Conservation (phyloP, 2,888 invertebrate species). For the Graphium colonna region DNA sequence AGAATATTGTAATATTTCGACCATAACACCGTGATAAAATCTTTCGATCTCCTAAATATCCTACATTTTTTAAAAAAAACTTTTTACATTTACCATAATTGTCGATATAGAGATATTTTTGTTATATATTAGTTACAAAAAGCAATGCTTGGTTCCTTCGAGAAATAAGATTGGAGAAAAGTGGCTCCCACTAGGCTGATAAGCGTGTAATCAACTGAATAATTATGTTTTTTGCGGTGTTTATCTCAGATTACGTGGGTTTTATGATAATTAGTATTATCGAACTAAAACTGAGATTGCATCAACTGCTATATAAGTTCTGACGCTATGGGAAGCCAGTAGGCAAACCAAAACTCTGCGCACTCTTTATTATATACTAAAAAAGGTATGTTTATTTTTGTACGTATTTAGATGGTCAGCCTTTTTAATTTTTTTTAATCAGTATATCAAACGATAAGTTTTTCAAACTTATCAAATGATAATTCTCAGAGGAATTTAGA, state of each 20-base stretch:
- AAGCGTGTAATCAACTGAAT: constrained; percentile 16
- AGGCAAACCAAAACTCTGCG: not conserved
- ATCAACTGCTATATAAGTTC: constrained; percentile 45
- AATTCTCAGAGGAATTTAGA: too few relatives aligned
- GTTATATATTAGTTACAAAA: not conserved
- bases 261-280: constrained; percentile 31
- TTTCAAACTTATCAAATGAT: too few relatives aligned
- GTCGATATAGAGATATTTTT: too few relatives aligned
- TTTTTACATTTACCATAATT: too few relatives aligned
- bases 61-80: not conserved
- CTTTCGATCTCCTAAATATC: too few relatives aligned
- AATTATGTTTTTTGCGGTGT: constrained; percentile 27
- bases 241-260: constrained; percentile 34
- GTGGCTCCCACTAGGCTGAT: constrained; percentile 14
- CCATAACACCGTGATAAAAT: too few relatives aligned
- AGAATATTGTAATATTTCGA: too few relatives aligned
- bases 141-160: too few relatives aligned
- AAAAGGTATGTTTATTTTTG: not conserved
- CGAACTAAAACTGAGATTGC: constrained; percentile 34
- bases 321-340: constrained; percentile 36
- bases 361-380: not conserved
- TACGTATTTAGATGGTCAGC: too few relatives aligned
- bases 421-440: not conserved
- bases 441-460: too few relatives aligned
- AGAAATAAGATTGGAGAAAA: not conserved